Base-by-base conservation (phyloP, 2,888 invertebrate genomes). In the Coenonympha arcania region DNA sequence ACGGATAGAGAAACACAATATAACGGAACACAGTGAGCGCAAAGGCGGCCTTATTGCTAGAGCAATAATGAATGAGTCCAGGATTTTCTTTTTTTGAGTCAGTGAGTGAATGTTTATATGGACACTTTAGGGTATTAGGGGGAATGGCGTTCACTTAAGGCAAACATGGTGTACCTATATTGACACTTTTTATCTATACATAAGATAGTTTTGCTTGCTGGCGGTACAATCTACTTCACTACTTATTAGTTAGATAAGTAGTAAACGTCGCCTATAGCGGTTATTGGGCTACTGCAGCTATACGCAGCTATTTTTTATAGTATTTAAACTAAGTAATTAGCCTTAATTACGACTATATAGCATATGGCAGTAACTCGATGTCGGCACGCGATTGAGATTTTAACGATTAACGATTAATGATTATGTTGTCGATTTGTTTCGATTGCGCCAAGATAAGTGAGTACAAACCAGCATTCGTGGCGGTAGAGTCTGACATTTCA, bases 301-400 rank as follows among this genome's bases (percentile, higher is more conserved):
- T 57, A 58, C 52, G 43, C 31, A 48, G 56, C n/a, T 64, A 74
- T 76, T 76, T 78, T 70, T 66, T 60, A 55, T 55, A 54, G 58
- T 57, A 61, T 64, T 68, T 68, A 66, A 63, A 64, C 67, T 71
- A 80, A 80, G 79, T 75, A 74, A 80, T 80, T 75, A 74, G 71
- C 66, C 66, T 63, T 57, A 61, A 68, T 79, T 79, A 67, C 71
- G 69, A 71, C 71, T 75, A 50, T 24, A 65, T 65, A 69, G 68
- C 69, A 65, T 68, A 5, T 24, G 36, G 20, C 44, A 58, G 56
- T 57, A 63, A 65, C 65, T 68, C 57, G 55, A 54, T 64, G 59
- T 59, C 59, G 66, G 64, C 64, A 64, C 63, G 67, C 63, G 40
- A 51, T 22, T 36, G 33, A 28, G 37, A 39, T 49, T 48, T 33